Evolutionary conservation across 2,113 vertebrate genomes (phyloP), one percentile per base, ranked within the genome.

Genomic region (Gadus chalcogrammus): DNA sequence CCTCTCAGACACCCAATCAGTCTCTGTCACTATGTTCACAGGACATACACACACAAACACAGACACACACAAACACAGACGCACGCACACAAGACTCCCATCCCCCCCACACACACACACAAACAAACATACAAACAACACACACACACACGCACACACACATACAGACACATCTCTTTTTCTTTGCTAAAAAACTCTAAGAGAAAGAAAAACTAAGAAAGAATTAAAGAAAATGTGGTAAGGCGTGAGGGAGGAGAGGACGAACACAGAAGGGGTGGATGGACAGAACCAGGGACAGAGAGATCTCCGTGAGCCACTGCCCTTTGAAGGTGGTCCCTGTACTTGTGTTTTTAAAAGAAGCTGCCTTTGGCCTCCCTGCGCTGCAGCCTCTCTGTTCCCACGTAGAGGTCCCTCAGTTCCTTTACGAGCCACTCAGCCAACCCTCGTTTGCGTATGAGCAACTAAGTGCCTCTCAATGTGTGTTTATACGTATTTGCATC

Each of bases 41-140:
- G 20, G n/a, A 61, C 60, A 61, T 20, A 20, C n/a, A 20, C 60
- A 20, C 60, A 20, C 60, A 61, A 6, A 20, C n/a, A 61, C 60
- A 20, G 18, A 61, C 60, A 20, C 20, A 61, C 60, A 20, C 60
- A 61, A 18, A 20, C 60, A 15, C 61, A 62, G 22, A 61, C 77
- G 52, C 58, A 61, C 58, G 16, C 56, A 42, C 56, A 42, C 67
- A 61, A 27, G 84, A 85, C 78, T 79, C 88, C 87, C 88, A 82
- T 20, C 86, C 18, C 65, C 15, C 60, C 55, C 35, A 61, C 67
- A 16, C 58, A 24, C 67, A 61, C 67, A 61, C 56, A 61, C 58
- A 42, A 56, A 22, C 67, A 69, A 22, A 61, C 67, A 61, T 28
- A 69, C 58, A 42, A 56, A 22, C 67, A 69, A 73, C 58, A 71